Evolutionary conservation across 2,888 invertebrate genomes (phyloP).

Genomic region (Ochlodes sylvanus): DNA sequence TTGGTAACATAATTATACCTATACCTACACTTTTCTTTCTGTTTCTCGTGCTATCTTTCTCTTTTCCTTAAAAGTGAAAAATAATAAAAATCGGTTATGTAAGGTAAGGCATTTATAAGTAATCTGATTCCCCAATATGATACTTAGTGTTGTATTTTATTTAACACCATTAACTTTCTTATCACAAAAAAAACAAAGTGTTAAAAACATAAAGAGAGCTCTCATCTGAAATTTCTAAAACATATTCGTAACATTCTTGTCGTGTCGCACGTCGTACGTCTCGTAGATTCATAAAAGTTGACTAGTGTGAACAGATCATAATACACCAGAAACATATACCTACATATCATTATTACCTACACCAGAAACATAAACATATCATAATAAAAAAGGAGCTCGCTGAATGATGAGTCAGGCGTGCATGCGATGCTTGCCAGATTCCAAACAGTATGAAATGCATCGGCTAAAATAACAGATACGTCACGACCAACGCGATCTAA

Average conservation of each 20-base stretch:
- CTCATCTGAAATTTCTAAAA: background rate
- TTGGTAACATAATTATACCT: conserved; percentile 51
- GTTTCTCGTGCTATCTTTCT: background rate
- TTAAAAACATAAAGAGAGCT: no score
- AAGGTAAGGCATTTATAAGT: background rate
- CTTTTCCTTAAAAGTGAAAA: background rate
- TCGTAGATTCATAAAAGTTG: background rate
- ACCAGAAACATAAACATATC: background rate
- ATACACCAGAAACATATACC: conserved; percentile 6
- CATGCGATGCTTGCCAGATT: conserved; percentile 22
- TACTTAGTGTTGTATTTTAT: no score
- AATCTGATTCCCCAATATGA: no score
- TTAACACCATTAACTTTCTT: no score
- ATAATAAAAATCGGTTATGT: background rate
- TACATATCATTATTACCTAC: no score
- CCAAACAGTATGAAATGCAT: conserved; percentile 17
- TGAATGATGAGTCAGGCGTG: conserved; percentile 25
- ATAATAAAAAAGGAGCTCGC: background rate
- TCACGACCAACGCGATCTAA: background rate
- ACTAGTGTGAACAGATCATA: conserved; percentile 10
- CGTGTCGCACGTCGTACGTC: no score
- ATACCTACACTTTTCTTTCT: background rate
- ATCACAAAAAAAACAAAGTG: no score
- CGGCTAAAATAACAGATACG: conserved; percentile 20
- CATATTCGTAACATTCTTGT: background rate